Evolutionary conservation across 2,113 vertebrate species (phyloP), one percentile per base, ranked within the genome.

Genomic region (Callopanchax toddi): DNA sequence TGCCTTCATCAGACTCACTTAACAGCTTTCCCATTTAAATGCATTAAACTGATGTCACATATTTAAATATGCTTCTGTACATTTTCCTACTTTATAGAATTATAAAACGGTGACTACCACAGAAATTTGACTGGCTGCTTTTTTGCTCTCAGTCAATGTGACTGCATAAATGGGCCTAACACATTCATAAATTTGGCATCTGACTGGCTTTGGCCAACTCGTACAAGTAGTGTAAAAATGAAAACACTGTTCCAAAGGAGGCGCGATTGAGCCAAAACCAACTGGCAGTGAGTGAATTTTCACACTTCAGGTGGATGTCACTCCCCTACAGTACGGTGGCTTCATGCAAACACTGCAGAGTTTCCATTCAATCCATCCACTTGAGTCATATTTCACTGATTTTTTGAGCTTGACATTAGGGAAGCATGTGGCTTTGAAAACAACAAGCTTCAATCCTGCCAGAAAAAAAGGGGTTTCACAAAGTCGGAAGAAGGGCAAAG

Each of bases 301-400:
- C 74, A 85, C 89, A 90, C 87, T 73, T 90, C 64, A 52, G 78
- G 66, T 81, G 71, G 73, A 84, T 81, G 75, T 69, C 58, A 71
- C 72, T 58, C 74, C 68, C 82, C 53, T 53, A 79, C 50, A 36
- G 29, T 2, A 53, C 70, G 43, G 17, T 72, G 83, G 78, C 75
- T 74, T 52, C 66, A 78, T 83, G 64, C 68, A 88, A 85, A 12
- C 21, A 13, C 42, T 15, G 65, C 26, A 74, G 71, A 67, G 50
- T 76, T 71, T 45, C 63, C 68, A 79, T 72, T 62, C 60, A 61
- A 63, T 74, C 68, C 40, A 61, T 73, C 60, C 58, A 74, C 54
- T 55, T 62, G 67, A 71, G 55, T 65, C 71, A 62, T 44, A 59
- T 64, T 42, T 58, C 10, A 61, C 50, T 56, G 66, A n/a, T n/a